Conservation (phyloP, 1,140 invertebrate genomes). For the Ectropis grisescens region DNA sequence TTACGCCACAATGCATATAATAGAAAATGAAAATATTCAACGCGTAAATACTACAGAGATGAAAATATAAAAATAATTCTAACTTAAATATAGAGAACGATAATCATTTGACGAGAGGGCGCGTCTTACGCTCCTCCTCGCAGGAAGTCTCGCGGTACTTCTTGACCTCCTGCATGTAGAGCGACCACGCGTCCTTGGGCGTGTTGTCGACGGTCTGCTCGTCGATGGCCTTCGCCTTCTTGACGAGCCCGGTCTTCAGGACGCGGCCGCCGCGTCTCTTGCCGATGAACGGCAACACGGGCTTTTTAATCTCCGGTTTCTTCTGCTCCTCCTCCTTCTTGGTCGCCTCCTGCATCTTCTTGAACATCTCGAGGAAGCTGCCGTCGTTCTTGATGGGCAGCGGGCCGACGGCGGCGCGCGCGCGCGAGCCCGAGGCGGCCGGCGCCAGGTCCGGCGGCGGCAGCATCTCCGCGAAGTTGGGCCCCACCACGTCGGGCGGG, state of each 20-base stretch:
- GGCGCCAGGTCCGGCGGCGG: conserved; percentile 29
- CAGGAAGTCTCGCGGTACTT: conserved; percentile 92
- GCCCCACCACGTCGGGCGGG: conserved; percentile 56
- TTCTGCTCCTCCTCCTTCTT: conserved; percentile 53
- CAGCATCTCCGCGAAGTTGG: conserved; percentile 53
- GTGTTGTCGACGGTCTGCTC: conserved; percentile 74
- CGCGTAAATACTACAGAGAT: no score
- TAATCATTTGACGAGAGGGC: conserved; percentile 89
- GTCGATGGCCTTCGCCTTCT: conserved; percentile 81
- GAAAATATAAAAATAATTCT: no score
- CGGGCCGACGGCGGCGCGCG: no score
- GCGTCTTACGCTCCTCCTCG: conserved; percentile 91
- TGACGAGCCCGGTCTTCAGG: conserved; percentile 90
- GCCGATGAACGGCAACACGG: conserved; percentile 78
- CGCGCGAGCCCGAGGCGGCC: conserved; percentile 16
- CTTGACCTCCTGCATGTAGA: conserved; percentile 94
- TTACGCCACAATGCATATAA: no score
- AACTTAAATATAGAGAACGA: no score
- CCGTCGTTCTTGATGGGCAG: conserved; percentile 80
- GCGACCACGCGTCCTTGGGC: conserved; percentile 90
- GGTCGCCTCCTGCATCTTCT: conserved; percentile 83
- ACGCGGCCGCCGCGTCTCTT: conserved; percentile 88
- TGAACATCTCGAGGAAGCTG: conserved; percentile 90
- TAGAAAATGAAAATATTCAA: no score
- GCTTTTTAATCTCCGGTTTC: conserved; percentile 61